Percentiles rank a stretch among this genome's conserved stretches.
Conservation (phyloP, 1,140 invertebrate species). For the Oreohelix idahoensis region DNA sequence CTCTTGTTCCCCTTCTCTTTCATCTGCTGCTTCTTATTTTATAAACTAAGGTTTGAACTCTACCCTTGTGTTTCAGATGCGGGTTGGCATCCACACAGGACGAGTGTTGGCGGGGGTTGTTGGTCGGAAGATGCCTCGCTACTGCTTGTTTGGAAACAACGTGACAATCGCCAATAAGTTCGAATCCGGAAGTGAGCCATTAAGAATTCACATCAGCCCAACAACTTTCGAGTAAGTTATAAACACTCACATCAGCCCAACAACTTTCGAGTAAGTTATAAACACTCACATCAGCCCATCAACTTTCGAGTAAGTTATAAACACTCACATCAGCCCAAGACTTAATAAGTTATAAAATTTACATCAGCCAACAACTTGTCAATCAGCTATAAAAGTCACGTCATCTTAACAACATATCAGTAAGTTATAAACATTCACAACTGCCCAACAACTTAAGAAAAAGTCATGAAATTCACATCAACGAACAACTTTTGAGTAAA, state of each 20-base stretch:
- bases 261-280: conserved; percentile 71
- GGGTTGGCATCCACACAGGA: conserved; percentile 86
- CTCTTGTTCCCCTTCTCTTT: no score
- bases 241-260: conserved; percentile 92
- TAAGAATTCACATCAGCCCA: conserved; percentile 92
- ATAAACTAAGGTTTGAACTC: no score
- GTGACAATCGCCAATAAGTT: conserved; percentile 95
- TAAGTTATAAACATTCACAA: no score
- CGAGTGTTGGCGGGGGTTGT: conserved; percentile 71
- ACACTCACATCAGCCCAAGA: conserved; percentile 91
- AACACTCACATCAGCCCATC: conserved; percentile 93
- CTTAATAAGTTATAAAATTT: background rate
- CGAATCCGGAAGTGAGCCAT: conserved; percentile 91
- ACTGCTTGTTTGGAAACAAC: conserved; percentile 77
- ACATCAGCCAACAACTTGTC: no score
- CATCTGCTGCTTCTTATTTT: no score
- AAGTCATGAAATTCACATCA: no score
- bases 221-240: conserved; percentile 75
- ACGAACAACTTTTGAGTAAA: no score
- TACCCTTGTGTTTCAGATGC: conserved; percentile 88
- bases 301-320: conserved; percentile 69
- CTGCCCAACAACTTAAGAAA: no score
- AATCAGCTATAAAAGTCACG: no score
- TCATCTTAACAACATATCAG: background rate
- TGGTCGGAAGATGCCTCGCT: conserved; percentile 70